phyloP scores from a whole-genome alignment of 2,888 invertebrate species.

The Campaea margaritaria region DNA sequence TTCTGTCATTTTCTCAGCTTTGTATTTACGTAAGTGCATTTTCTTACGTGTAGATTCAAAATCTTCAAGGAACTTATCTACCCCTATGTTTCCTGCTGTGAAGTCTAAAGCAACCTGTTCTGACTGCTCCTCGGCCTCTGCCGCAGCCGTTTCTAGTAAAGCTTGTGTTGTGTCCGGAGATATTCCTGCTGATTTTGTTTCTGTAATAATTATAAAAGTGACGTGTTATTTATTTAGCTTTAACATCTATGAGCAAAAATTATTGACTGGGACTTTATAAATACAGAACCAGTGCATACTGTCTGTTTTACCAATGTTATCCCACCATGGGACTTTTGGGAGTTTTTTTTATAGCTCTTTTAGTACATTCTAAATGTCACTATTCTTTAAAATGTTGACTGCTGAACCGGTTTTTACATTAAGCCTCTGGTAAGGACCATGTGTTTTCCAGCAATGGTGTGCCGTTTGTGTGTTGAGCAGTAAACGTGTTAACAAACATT shows the following conservation, averaged over 20 bases:
- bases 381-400: no score
- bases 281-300: no score
- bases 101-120: constrained; percentile 94
- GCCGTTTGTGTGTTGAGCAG: no score
- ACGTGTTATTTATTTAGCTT: background rate
- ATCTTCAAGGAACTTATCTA: constrained; percentile 94
- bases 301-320: no score
- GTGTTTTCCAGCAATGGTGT: no score
- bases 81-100: constrained; percentile 88
- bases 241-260: no score
- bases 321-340: no score
- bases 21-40: constrained; percentile 90
- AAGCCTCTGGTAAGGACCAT: no score
- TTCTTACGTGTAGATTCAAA: constrained; percentile 89
- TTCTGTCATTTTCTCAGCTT: constrained; percentile 96
- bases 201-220: constrained; percentile 77
- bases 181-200: constrained; percentile 90
- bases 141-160: constrained; percentile 95
- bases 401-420: background rate
- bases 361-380: no score
- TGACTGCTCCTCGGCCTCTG: constrained; percentile 96
- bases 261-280: no score
- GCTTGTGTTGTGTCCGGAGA: constrained; percentile 95
- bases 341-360: no score
- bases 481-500: no score